Conservation (phyloP, 2,113 vertebrate genomes). For the Pygoscelis antarcticus region DNA sequence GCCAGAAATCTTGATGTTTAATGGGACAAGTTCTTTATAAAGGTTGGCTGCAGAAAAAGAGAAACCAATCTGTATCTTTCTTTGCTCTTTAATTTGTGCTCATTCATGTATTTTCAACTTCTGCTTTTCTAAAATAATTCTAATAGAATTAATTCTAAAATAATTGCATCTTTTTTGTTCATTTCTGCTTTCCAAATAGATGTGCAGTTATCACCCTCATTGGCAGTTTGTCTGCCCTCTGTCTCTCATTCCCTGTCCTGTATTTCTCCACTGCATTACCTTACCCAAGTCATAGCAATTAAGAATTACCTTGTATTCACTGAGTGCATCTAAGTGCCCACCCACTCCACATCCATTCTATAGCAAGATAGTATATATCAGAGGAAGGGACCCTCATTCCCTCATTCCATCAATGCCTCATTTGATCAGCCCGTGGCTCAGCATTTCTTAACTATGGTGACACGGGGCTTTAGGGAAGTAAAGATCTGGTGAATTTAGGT, state of each 20-base stretch:
- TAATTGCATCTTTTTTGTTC: not conserved
- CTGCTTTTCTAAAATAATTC: not conserved
- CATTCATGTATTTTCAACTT: not conserved
- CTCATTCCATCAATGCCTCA: not conserved
- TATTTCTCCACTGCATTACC: not conserved
- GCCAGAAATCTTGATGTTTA: not conserved
- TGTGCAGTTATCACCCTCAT: fast-evolving
- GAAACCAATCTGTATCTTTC: not conserved
- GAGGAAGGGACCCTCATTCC: not conserved
- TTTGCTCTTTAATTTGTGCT: not conserved
- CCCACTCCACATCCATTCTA: not conserved
- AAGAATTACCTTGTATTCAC: not conserved
- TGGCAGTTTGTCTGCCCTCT: not conserved
- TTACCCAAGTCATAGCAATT: not conserved
- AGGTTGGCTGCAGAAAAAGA: not conserved
- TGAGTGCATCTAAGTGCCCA: not conserved
- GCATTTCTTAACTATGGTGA: not conserved
- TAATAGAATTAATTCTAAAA: not conserved
- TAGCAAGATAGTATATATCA: not conserved
- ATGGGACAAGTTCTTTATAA: not conserved
- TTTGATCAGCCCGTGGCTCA: not conserved
- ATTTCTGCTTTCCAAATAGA: not conserved
- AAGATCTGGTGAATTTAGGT: not conserved
- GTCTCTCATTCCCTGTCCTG: not conserved
- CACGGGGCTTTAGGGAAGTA: not conserved